Conservation (phyloP, 2,888 invertebrate species). For the Drosophila macrospina region DNA sequence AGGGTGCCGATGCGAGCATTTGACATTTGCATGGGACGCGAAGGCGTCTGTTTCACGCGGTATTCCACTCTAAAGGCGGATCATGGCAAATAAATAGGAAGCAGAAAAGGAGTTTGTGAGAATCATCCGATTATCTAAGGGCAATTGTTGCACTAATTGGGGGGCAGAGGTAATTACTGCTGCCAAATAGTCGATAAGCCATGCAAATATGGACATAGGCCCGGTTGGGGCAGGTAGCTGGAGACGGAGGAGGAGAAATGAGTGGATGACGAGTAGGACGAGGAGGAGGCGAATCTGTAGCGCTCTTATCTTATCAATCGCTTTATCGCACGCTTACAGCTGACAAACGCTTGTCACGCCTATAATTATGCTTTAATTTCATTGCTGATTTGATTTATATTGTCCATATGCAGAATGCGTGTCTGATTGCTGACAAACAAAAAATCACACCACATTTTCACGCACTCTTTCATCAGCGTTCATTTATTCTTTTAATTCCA, state of each 20-base stretch:
- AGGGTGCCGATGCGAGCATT: constrained; percentile 56
- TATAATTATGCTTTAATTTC: constrained; percentile 78
- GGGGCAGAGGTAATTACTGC: constrained; percentile 3
- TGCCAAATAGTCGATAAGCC: constrained; percentile 14
- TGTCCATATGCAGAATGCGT: constrained; percentile 37
- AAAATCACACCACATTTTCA: constrained; percentile 27
- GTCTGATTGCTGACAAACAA: constrained; percentile 5
- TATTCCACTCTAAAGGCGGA: constrained; percentile 78
- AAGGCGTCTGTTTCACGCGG: constrained; percentile 80
- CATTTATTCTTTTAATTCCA: constrained; percentile 2
- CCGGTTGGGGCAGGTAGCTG: constrained; percentile 11
- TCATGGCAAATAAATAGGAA: not conserved
- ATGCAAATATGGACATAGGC: constrained; percentile 28
- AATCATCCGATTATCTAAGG: not conserved
- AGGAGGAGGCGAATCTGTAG: constrained; percentile 18
- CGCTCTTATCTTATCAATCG: constrained; percentile 63
- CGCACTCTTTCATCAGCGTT: constrained; percentile 45
- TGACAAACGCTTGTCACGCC: constrained; percentile 74
- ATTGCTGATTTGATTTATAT: constrained; percentile 69
- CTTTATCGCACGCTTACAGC: constrained; percentile 36
- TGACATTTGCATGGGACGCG: constrained; percentile 66
- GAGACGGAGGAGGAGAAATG: not conserved
- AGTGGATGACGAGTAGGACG: not conserved
- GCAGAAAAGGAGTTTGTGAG: not conserved
- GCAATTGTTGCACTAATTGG: constrained; percentile 11